These are phyloP conservation scores for Stichopus chloronotus DNA, from an alignment of 35 echinoderm and acorn worm genomes.

Conservation along the genomic window DNA sequence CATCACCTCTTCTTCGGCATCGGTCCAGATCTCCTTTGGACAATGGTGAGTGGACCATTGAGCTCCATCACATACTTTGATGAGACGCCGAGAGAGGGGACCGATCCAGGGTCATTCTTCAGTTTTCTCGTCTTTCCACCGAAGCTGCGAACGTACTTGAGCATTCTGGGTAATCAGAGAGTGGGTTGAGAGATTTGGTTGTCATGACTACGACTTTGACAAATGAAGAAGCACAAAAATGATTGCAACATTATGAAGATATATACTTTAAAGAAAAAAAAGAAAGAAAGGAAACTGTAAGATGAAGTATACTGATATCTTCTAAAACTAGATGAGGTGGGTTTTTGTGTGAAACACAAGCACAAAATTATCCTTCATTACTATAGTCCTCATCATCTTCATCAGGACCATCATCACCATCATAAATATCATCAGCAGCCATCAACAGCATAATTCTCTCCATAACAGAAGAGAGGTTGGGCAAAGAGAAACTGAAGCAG, in stretches of 20 bases:
- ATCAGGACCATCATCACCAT: too few species aligned
- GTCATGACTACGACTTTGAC: too few species aligned
- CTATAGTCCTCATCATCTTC: too few species aligned
- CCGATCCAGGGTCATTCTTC: background rate
- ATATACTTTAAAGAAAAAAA: background rate
- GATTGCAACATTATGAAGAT: too few species aligned
- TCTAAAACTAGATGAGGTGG: too few species aligned
- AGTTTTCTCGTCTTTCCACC: conserved; percentile 10
- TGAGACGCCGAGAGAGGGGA: background rate
- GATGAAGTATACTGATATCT: background rate
- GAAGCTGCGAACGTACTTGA: background rate
- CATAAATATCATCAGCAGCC: too few species aligned
- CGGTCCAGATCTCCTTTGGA: background rate
- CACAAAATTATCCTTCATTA: too few species aligned
- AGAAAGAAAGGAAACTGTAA: background rate
- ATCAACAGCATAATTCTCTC: too few species aligned
- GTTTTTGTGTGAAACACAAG: too few species aligned
- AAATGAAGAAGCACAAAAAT: too few species aligned
- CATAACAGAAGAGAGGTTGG: too few species aligned
- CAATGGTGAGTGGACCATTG: background rate
- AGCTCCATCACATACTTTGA: conserved; percentile 7
- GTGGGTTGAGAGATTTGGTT: background rate
- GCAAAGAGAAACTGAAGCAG: too few species aligned
- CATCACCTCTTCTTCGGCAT: background rate
- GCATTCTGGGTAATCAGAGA: conserved; percentile 9